Percentiles rank a stretch among this genome's conserved stretches.
Conservation (phyloP, 2,113 vertebrate species). For the Pteruthius melanotis region DNA sequence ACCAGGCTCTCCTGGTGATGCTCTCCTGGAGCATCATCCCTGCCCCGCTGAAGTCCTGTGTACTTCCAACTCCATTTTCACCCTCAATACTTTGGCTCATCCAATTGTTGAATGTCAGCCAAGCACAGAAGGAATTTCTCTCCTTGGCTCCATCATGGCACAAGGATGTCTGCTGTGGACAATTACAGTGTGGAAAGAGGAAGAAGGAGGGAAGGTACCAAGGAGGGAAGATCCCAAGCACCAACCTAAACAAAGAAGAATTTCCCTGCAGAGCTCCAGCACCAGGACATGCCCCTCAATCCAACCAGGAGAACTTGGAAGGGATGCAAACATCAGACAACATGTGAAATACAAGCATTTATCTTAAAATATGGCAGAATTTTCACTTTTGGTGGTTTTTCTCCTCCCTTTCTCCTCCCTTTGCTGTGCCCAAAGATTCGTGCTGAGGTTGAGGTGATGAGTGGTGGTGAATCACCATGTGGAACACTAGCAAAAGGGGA, state of each 20-base stretch:
- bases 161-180: neutral
- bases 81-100: neutral
- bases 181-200: neutral
- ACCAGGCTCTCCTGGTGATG: no score
- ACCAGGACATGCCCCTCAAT: neutral
- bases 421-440: neutral
- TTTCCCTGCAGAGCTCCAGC: neutral
- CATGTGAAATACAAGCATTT: neutral
- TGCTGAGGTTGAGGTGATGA: fast-evolving
- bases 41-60: fast-evolving
- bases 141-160: neutral
- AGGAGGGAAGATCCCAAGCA: neutral
- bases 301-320: neutral
- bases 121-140: neutral
- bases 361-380: neutral
- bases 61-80: neutral
- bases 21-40: neutral
- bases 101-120: neutral
- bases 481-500: neutral
- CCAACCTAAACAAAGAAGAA: neutral
- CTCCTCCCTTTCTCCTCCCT: neutral
- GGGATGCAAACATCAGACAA: neutral
- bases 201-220: neutral
- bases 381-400: neutral
- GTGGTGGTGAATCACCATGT: neutral